Evolutionary conservation across 2,888 invertebrate genomes (phyloP), one percentile per base, ranked within the genome.

Genomic region (Apamea monoglypha): DNA sequence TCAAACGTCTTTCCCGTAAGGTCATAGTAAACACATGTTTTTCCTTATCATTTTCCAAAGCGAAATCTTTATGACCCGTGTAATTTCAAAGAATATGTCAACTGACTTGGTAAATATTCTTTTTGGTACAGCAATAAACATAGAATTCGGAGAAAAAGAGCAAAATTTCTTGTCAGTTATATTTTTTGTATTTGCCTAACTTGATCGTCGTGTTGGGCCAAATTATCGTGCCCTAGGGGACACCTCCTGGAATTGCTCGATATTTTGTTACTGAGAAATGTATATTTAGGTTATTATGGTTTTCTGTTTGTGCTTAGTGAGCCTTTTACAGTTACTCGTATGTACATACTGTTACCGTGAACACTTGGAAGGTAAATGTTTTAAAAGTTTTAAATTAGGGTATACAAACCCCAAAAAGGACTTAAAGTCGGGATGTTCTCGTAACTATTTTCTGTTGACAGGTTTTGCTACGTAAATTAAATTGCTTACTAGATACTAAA

Each of bases 211-310:
- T 74, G 56, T 74, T 61, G 50, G 64, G 75, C 53, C 67, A 29
- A 36, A 80, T 80, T 83, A 80, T 73, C 25, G 21, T 69, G 16
- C 80, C 72, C 50, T 73, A 44, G 36, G 75, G 68, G 36, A 75
- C 10, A 56, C 69, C 74, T 53, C 10, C 1, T 29, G 29, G 12
- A 53, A 61, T 71, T 25, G 16, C 36, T 16, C 0, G 36, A 36
- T 16, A 14, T 78, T 67, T 59, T 47, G 10, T n/a, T 70, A 16
- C 40, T 50, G 25, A 36, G 14, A 18, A n/a, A 59, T 56, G 25
- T 32, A 70, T 12, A n/a, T 70, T 0, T 53, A 61, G 7, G 14
- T 10, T 75, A 25, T 47, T 10, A 56, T 53, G 32, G 8, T 61
- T n/a, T 16, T n/a, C 5, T 25, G 32, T 59, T 0, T 29, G 12